phyloP scores from a whole-genome alignment of 2,888 invertebrate genomes.

The Heliconius hortense region DNA sequence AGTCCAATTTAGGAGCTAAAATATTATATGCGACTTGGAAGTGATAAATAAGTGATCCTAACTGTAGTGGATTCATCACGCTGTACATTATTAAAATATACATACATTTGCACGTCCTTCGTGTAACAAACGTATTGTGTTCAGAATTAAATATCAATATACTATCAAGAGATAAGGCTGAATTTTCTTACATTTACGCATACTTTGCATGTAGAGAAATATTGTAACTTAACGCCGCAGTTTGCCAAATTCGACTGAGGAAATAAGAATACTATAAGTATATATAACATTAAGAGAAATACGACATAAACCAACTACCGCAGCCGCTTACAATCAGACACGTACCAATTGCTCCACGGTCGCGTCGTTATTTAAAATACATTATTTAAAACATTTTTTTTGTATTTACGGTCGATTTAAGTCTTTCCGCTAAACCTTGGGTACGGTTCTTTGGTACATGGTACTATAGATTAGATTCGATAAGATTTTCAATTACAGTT shows the following conservation, averaged over 20 bases:
- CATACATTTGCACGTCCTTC: too few species aligned
- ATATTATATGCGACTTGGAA: too few species aligned
- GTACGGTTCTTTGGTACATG: neutral
- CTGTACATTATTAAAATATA: too few species aligned
- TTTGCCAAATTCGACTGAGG: neutral
- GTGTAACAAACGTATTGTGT: too few species aligned
- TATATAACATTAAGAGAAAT: too few species aligned
- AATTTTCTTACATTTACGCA: too few species aligned
- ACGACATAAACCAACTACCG: neutral
- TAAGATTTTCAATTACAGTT: conserved; percentile 1
- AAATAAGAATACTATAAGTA: neutral
- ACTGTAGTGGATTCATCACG: too few species aligned
- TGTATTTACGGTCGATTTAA: conserved; percentile 26
- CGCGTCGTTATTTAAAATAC: neutral
- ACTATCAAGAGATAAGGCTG: too few species aligned
- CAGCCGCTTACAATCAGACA: neutral
- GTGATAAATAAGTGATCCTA: too few species aligned
- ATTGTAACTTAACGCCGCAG: neutral
- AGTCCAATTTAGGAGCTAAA: neutral
- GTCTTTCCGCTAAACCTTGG: conserved; percentile 24
- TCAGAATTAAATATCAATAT: too few species aligned
- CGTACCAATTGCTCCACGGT: neutral
- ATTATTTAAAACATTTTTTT: conserved; percentile 8
- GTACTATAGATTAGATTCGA: neutral
- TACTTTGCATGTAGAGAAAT: too few species aligned